These are phyloP conservation scores for Melieria omissa DNA, from an alignment of 2,888 invertebrate species.

Conservation along the genomic window DNA sequence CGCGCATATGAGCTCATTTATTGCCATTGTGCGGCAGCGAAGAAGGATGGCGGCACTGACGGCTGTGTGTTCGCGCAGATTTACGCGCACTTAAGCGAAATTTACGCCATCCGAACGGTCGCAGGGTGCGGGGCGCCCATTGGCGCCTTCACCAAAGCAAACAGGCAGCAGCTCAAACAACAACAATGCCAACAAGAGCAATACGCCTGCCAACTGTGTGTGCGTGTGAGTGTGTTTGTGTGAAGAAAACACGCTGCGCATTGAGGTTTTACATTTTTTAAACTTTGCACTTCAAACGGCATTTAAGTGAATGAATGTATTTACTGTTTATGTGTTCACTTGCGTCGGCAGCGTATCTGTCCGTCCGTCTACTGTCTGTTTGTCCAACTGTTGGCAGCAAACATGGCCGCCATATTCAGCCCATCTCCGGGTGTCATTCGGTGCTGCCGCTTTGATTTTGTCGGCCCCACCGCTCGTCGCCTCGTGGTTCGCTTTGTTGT, in stretches of 20 bases:
- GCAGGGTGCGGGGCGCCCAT: no score
- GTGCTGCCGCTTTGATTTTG: no score
- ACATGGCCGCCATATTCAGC: not conserved
- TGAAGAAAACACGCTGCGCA: not conserved
- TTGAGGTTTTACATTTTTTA: no score
- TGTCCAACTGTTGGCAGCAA: no score
- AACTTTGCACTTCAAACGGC: no score
- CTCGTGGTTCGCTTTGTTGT: not conserved
- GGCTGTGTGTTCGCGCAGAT: conserved; percentile 47
- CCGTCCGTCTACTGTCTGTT: no score
- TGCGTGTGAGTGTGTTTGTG: not conserved
- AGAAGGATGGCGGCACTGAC: conserved; percentile 13
- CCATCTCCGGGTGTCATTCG: not conserved
- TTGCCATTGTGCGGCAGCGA: not conserved
- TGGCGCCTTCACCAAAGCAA: no score
- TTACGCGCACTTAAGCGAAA: conserved; percentile 53
- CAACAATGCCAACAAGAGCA: not conserved
- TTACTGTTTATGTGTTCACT: no score
- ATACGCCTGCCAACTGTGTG: not conserved
- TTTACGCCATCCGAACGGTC: conserved; percentile 40
- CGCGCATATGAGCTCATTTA: conserved; percentile 11
- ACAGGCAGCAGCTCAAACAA: no score
- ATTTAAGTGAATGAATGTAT: no score
- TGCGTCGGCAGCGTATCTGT: no score
- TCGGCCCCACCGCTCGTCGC: no score